A percentile compares a stretch with the other conserved stretches of the same genome.
Conservation (phyloP, 2,797 vertebrate genomes). For the Odontamblyopus rebecca region DNA sequence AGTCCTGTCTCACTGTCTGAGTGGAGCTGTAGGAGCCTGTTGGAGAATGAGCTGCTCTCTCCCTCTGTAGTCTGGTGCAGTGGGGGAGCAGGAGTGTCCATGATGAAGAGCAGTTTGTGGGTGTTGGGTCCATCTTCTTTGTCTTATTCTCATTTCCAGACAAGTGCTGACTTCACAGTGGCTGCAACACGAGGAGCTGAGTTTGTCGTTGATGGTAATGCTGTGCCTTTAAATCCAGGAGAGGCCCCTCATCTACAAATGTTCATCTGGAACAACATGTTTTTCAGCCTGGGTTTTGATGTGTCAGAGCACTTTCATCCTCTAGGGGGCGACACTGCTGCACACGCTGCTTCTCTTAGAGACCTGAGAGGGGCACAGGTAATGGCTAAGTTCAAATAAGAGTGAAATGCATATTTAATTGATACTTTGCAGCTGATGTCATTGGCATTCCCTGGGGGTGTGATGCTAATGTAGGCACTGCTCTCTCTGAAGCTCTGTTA, state of each 20-base stretch:
- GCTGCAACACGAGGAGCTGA: slow-evolving; percentile 89
- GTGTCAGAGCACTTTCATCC: slow-evolving; percentile 90
- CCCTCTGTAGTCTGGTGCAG: no score
- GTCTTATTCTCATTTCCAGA: slow-evolving; percentile 60
- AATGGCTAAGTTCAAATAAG: neutral
- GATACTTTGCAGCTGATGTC: no score
- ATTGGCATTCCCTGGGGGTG: no score
- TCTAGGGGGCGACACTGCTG: slow-evolving; percentile 89
- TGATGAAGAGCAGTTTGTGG: no score
- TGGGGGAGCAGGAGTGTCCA: no score
- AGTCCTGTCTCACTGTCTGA: no score
- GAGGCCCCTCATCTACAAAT: slow-evolving; percentile 93
- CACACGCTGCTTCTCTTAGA: slow-evolving; percentile 87
- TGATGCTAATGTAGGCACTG: no score
- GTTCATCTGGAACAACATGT: slow-evolving; percentile 98
- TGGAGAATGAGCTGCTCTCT: no score
- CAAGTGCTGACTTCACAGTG: slow-evolving; percentile 61
- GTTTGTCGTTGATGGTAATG: slow-evolving; percentile 90
- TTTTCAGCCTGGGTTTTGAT: slow-evolving; percentile 94
- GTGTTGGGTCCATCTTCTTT: neutral
- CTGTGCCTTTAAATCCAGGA: slow-evolving; percentile 93
- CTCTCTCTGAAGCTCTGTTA: no score
- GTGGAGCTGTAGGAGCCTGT: no score
- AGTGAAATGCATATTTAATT: no score
- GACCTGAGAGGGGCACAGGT: slow-evolving; percentile 89